Evolutionary conservation across 2,113 vertebrate genomes (phyloP), one percentile per base, ranked within the genome.

Genomic region (Verasper variegatus): DNA sequence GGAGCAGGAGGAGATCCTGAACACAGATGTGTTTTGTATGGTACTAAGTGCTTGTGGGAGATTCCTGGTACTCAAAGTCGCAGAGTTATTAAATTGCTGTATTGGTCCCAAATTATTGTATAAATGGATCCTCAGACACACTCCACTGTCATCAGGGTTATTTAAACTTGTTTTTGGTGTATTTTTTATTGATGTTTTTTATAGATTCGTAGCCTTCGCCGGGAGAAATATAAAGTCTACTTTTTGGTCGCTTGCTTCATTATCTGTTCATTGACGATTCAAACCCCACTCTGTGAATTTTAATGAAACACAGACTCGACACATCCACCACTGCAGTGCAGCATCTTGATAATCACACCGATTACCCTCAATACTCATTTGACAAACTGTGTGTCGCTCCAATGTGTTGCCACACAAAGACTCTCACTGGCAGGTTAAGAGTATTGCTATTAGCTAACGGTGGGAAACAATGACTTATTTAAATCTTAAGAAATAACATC

Each of bases 31-130:
- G 51, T 68, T 66, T 71, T 65, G 45, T 23, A 47, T 12, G 27
- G 3, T 9, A 49, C 9, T 24, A 14, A 52, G 26, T 20, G 26
- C 31, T 60, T 45, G 24, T 49, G 56, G 61, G 58, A 8, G 51
- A 42, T 60, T 15, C 62, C 8, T 20, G 18, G 18, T 23, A 60
- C 5, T 60, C 2, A 49, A 45, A 56, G 69, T 8, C 56, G 35
- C 15, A 18, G 51, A 67, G 17, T 67, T 45, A 7, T 42, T 71
- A 31, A 45, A 24, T 64, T 85, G n/a, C 31, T 71, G 66, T n/a
- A 27, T 68, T 18, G 60, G 21, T 45, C 31, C 26, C 23, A 71
- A 35, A 62, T 63, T 15, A 62, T 45, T 71, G 20, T 40, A 20
- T 56, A 47, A 45, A 60, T 40, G 17, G 18, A 47, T 55, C 58